Evolutionary conservation across 2,888 invertebrate genomes (phyloP), one percentile per base, ranked within the genome.

Genomic region (Sinohyriopsis cumingii): DNA sequence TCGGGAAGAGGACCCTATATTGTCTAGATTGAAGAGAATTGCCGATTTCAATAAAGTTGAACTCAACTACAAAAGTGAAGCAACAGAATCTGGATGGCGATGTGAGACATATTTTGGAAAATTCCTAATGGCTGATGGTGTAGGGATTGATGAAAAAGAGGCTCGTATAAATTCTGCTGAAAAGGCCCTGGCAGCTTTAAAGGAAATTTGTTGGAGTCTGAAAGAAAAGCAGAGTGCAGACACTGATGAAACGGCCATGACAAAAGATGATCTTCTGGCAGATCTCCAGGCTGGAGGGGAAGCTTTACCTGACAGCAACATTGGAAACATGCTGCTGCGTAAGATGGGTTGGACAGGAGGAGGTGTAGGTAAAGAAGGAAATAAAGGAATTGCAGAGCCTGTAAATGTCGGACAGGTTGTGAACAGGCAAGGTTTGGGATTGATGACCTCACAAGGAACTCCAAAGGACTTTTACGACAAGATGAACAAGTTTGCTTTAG

Each of bases 341-440:
- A 89, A 92, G 69, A 94, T 94, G 94, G 95, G 95, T 0, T 95
- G 94, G 94, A 89, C 91, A 6, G 94, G 94, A 3, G 94, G 94
- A 7, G 94, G 94, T 0, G 89, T 95, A 4, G 95, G 94, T 0
- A 90, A 91, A 1, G 89, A 92, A 1, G 89, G 89, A 1, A 93
- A 92, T 0, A 91, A 92, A 63, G 95, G 95, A 1, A 93, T 93
- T 55, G 91, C 91, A 0, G 93, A 94, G 76, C 94, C 94, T 33
- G 90, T 93, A 0, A 74, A 75, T 25, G 75, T 75, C n/a, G 65
- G 69, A 5, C 76, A 72, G 55, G 82, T 88, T 6, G 79, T 89
- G 68, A 86, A 82, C 64, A 75, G 87, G 55, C 82, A 84, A 71
- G 89, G 91, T 22, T 77, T 89, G 54, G 88, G 91, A 20, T 77